phyloP scores from a whole-genome alignment of 2,888 invertebrate genomes.

The Hecatera dysodea region DNA sequence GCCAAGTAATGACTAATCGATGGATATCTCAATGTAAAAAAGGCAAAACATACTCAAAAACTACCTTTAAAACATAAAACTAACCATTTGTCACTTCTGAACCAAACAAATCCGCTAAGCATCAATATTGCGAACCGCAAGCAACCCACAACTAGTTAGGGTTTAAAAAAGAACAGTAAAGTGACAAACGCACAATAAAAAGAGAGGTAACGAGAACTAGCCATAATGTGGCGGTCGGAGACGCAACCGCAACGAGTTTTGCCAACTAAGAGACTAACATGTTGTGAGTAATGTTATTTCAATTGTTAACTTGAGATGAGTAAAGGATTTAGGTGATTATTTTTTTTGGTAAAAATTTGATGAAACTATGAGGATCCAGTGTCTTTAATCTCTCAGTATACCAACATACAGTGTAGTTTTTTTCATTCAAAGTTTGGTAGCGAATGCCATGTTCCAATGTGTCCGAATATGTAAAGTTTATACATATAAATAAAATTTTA shows the following conservation, averaged over 20 bases:
- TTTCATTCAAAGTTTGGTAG: too few relatives aligned
- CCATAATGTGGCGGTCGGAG: constrained; percentile 59
- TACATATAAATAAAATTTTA: too few relatives aligned
- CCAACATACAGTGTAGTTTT: too few relatives aligned
- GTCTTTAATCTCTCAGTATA: too few relatives aligned
- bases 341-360: neutral
- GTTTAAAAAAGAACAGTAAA: constrained; percentile 74
- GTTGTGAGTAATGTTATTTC: constrained; percentile 24
- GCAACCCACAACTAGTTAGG: constrained; percentile 70
- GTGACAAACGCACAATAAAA: constrained; percentile 79
- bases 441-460: too few relatives aligned
- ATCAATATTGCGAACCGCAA: constrained; percentile 67
- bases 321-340: neutral
- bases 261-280: constrained; percentile 37
- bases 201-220: constrained; percentile 79
- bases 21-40: neutral
- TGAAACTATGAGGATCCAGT: neutral
- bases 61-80: constrained; percentile 4
- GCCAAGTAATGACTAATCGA: constrained; percentile 1
- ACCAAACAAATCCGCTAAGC: constrained; percentile 49
- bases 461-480: too few relatives aligned
- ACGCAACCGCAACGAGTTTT: constrained; percentile 67
- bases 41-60: neutral
- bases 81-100: constrained; percentile 48
- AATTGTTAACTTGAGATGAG: constrained; percentile 19